Percentiles rank a stretch among this genome's conserved stretches.
Conservation (phyloP, 2,888 invertebrate genomes). For the Athetis lepigone region DNA sequence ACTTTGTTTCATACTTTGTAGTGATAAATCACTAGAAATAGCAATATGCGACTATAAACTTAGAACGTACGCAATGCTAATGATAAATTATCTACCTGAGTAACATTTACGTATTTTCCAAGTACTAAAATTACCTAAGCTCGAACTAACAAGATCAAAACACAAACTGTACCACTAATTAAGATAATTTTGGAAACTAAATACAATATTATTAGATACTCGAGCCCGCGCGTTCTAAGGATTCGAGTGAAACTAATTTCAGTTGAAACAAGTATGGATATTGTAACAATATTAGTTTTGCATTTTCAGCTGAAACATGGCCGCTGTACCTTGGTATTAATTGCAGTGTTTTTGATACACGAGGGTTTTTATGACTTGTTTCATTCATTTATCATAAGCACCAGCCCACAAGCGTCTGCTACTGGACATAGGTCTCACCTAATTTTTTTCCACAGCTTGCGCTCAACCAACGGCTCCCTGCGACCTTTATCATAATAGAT, state of each 20-base stretch:
- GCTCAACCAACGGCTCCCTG: too few relatives aligned
- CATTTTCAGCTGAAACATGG: background rate
- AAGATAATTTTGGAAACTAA: slow-evolving; percentile 10
- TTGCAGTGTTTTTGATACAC: background rate
- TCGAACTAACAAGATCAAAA: background rate
- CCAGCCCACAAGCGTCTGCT: too few relatives aligned
- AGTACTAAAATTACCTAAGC: background rate
- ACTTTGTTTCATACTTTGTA: too few relatives aligned
- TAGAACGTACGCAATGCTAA: too few relatives aligned
- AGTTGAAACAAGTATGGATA: background rate
- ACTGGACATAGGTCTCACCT: too few relatives aligned
- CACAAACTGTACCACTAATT: background rate
- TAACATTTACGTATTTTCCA: background rate
- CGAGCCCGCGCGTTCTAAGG: background rate
- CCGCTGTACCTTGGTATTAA: background rate
- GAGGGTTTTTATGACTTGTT: background rate
- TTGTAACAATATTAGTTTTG: slow-evolving; percentile 13
- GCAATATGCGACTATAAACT: too few relatives aligned
- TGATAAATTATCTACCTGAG: background rate
- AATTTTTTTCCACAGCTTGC: too few relatives aligned
- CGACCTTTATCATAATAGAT: too few relatives aligned
- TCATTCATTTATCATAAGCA: too few relatives aligned
- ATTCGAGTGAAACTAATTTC: slow-evolving; percentile 28
- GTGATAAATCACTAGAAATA: too few relatives aligned
- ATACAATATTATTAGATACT: slow-evolving; percentile 7